These are phyloP conservation scores for Drosophila conformis DNA, from an alignment of 2,888 invertebrate species.

Conservation along the genomic window DNA sequence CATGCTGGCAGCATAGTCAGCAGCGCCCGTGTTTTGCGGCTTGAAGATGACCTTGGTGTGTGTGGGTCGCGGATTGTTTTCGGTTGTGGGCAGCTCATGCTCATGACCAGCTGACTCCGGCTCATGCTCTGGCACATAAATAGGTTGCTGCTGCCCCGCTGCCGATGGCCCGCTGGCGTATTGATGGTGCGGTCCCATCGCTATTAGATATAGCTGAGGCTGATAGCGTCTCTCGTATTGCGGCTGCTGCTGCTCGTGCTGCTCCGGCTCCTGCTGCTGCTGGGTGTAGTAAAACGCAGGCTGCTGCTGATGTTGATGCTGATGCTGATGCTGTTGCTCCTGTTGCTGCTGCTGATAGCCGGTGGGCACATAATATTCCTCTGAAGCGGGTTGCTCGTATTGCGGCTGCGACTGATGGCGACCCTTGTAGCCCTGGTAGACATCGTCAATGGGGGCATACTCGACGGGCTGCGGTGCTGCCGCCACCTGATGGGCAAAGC, in stretches of 20 bases:
- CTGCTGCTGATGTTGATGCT: slow-evolving; percentile 55
- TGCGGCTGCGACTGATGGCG: slow-evolving; percentile 65
- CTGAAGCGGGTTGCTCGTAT: slow-evolving; percentile 54
- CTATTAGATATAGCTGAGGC: slow-evolving; percentile 78
- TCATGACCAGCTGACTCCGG: slow-evolving; percentile 27
- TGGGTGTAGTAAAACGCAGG: slow-evolving; percentile 73
- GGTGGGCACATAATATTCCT: slow-evolving; percentile 57
- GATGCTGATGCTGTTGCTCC: slow-evolving; percentile 39
- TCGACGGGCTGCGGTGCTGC: slow-evolving; percentile 63
- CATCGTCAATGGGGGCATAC: slow-evolving; percentile 80
- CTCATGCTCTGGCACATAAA: slow-evolving; percentile 73
- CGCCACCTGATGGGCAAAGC: slow-evolving; percentile 66
- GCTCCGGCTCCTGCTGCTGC: slow-evolving; percentile 32
- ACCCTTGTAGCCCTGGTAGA: slow-evolving; percentile 82
- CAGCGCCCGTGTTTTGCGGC: slow-evolving; percentile 46
- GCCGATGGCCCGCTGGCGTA: slow-evolving; percentile 35
- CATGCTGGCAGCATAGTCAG: slow-evolving; percentile 69
- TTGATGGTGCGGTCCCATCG: slow-evolving; percentile 71
- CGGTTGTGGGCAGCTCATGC: slow-evolving; percentile 70
- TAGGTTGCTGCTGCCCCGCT: slow-evolving; percentile 51
- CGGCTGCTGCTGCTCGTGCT: slow-evolving; percentile 65
- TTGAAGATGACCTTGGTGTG: slow-evolving; percentile 84
- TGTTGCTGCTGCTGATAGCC: slow-evolving; percentile 55
- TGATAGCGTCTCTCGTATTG: slow-evolving; percentile 67
- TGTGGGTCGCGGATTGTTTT: slow-evolving; percentile 83